A percentile compares a stretch with the other conserved stretches of the same genome.
These are phyloP conservation scores for Hedychridium roseum DNA, from an alignment of 2,888 invertebrate species.

Conservation along the genomic window DNA sequence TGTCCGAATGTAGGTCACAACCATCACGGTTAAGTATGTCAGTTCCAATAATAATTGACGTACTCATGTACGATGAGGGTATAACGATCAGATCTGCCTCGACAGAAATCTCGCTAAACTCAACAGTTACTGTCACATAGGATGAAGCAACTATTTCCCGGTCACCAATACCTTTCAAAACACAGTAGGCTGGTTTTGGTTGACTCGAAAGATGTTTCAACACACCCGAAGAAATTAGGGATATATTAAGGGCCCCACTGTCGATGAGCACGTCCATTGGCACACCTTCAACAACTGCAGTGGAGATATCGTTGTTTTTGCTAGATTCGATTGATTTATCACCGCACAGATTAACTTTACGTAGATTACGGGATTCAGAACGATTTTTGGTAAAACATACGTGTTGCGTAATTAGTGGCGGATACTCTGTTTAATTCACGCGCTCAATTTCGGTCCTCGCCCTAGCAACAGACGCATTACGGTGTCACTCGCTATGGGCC, in stretches of 20 bases:
- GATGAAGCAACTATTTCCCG: neutral
- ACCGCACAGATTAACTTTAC: neutral
- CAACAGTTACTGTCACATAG: neutral
- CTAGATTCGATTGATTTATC: neutral
- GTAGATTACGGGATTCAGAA: neutral
- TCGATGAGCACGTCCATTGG: slow-evolving; percentile 6
- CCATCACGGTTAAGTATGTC: slow-evolving; percentile 3
- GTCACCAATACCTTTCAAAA: neutral
- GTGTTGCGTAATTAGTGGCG: too few species aligned
- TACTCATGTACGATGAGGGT: neutral
- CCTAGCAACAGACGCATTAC: too few species aligned
- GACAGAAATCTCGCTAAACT: neutral
- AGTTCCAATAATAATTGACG: neutral
- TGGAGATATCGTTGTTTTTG: neutral
- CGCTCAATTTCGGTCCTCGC: too few species aligned
- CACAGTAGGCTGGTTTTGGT: neutral
- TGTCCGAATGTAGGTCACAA: slow-evolving; percentile 3
- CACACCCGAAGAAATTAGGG: neutral
- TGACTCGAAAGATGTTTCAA: slow-evolving; percentile 4
- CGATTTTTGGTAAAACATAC: neutral
- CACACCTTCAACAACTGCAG: slow-evolving; percentile 3
- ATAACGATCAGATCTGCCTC: neutral
- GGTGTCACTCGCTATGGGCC: too few species aligned
- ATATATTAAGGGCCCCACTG: slow-evolving; percentile 5
- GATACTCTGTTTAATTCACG: too few species aligned